These are phyloP conservation scores for Margarornis squamiger DNA, from an alignment of 2,797 vertebrate genomes.

Conservation along the genomic window DNA sequence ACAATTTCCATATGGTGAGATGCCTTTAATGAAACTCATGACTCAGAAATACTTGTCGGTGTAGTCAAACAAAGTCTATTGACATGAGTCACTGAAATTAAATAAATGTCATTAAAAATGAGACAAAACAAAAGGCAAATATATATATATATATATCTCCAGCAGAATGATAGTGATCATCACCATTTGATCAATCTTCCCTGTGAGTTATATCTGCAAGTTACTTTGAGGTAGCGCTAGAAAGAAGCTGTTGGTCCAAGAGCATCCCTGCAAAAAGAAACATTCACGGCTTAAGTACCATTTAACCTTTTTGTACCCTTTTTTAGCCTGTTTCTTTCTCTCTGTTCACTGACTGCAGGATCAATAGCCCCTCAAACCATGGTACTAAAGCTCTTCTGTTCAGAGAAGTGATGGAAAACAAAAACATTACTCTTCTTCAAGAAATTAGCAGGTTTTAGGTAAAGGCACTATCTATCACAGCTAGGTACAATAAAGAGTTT, in stretches of 20 bases:
- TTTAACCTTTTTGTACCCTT: neutral
- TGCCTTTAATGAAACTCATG: constrained; percentile 46
- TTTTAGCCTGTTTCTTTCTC: neutral
- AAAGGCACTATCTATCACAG: constrained; percentile 41
- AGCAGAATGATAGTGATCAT: constrained; percentile 57
- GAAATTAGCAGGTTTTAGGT: neutral
- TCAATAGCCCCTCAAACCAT: constrained; percentile 5
- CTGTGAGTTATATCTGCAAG: constrained; percentile 67
- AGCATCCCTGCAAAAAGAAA: constrained; percentile 72
- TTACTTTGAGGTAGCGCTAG: constrained; percentile 70
- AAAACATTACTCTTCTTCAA: neutral
- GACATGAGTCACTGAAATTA: constrained; percentile 42
- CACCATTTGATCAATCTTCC: constrained; percentile 63
- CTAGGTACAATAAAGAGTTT: neutral
- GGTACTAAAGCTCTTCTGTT: neutral
- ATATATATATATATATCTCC: constrained; percentile 11
- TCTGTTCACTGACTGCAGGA: neutral
- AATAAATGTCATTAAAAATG: constrained; percentile 32
- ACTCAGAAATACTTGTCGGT: constrained; percentile 1
- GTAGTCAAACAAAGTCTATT: neutral
- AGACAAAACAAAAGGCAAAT: constrained; percentile 53
- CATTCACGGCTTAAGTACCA: constrained; percentile 47
- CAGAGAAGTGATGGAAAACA: neutral
- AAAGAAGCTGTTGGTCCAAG: constrained; percentile 70
- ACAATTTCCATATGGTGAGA: constrained; percentile 54